phyloP scores from a whole-genome alignment of 2,797 vertebrate species.

The Heliangelus exortis region DNA sequence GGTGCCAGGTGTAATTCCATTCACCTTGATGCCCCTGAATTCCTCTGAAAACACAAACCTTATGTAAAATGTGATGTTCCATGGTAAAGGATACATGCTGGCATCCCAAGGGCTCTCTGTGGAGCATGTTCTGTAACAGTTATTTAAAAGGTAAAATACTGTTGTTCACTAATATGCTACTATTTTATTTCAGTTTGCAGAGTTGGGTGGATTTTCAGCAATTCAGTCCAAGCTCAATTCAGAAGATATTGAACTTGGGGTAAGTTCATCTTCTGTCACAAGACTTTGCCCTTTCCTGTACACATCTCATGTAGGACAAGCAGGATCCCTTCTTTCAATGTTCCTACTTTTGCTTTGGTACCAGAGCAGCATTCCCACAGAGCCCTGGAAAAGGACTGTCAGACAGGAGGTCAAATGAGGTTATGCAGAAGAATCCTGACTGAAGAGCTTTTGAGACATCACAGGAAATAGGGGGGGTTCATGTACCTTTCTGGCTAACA shows the following conservation, averaged over 20 bases:
- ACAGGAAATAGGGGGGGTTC: not conserved
- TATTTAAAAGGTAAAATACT: not conserved
- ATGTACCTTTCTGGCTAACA: not conserved
- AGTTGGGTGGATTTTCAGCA: constrained; percentile 95
- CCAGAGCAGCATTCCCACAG: not conserved
- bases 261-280: constrained; percentile 75
- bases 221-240: constrained; percentile 95
- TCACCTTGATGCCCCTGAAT: not conserved
- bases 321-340: not conserved
- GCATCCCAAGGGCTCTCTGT: not conserved
- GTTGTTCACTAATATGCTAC: not conserved
- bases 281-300: not conserved
- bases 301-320: not conserved
- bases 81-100: not conserved
- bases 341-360: constrained; percentile 1
- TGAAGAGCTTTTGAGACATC: not conserved
- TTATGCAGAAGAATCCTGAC: not conserved
- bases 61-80: not conserved
- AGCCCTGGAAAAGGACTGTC: not conserved
- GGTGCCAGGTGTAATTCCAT: not conserved
- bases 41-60: not conserved
- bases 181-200: constrained; percentile 88
- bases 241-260: constrained; percentile 96
- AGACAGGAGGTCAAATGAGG: not conserved
- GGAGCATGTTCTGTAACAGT: not conserved